Base-by-base conservation (phyloP, 2,888 invertebrate species). In the Hesperia comma region DNA sequence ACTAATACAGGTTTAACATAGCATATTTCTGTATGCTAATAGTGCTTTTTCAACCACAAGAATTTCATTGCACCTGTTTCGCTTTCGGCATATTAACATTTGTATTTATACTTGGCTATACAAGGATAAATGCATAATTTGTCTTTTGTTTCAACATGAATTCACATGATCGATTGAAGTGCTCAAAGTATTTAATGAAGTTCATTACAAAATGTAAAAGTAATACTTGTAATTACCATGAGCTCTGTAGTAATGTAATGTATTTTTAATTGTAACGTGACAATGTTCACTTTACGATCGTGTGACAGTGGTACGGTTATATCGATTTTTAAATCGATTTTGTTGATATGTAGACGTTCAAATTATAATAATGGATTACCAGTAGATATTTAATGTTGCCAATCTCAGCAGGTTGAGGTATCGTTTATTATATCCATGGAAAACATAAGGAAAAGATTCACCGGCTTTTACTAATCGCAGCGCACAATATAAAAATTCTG, bases 311-410 rank as follows among this genome's bases (percentile, higher is more conserved):
- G 21, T 19, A 21, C 19, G 21, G 12, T 37, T 17, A 19, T 56
- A 33, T 57, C 41, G 57, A 21, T 21, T 19, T n/a, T 60, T 32
- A 53, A 32, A 60, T 51, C 37, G 32, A 21, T 51, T 51, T 61
- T 19, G 51, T 37, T 51, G 12, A 51, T 51, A 21, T 37, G 37
- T 61, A 33, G 49, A 43, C 37, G 37, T 61, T 51, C 37, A 37
- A 51, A 51, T 19, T n/a, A 33, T 43, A 57, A 57, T 57, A 57
- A 26, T 19, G 12, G 43, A 15, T 5, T 49, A 10, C 19, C n/a
- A n/a, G n/a, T n/a, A n/a, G n/a, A n/a, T n/a, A n/a, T n/a, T n/a
- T n/a, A n/a, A n/a, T n/a, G n/a, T n/a, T n/a, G n/a, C n/a, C n/a
- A n/a, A n/a, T n/a, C n/a, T n/a, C n/a, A n/a, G n/a, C n/a, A n/a